Conservation (phyloP, 2,797 vertebrate species). For the Sphenopsis melanotis region DNA sequence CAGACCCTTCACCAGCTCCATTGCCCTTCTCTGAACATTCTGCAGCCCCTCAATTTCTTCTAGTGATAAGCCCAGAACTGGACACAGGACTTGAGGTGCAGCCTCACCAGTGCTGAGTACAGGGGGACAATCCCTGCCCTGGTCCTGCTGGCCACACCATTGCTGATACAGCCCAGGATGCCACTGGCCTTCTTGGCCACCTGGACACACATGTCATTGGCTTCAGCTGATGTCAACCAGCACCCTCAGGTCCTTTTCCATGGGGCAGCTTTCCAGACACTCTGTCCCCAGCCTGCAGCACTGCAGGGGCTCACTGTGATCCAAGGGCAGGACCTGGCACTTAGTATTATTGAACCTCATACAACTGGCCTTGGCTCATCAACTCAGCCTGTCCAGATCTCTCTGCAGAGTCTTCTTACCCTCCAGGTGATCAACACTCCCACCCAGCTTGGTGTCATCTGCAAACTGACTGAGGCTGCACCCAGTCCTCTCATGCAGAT, state of each 20-base stretch:
- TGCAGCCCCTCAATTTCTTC: not conserved
- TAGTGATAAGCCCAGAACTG: not conserved
- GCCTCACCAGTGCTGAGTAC: not conserved
- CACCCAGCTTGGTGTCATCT: not conserved
- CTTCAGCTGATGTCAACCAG: not conserved
- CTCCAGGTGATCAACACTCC: not conserved
- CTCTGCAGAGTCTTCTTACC: not conserved
- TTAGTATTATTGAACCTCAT: not conserved
- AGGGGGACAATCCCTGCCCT: not conserved
- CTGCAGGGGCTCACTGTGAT: not conserved
- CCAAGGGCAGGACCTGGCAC: not conserved
- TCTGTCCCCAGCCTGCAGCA: not conserved
- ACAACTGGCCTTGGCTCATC: rapidly evolving
- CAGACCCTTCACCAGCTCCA: not conserved
- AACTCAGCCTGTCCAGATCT: not conserved
- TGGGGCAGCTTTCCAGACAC: rapidly evolving
- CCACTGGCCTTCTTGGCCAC: not conserved
- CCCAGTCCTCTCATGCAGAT: not conserved
- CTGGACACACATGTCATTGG: not conserved
- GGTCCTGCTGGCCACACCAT: not conserved
- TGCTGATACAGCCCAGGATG: not conserved
- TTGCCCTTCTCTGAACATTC: not conserved
- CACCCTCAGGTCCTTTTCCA: not conserved
- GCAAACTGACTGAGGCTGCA: not conserved
- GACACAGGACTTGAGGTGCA: rapidly evolving